phyloP scores from a whole-genome alignment of 2,888 invertebrate genomes.

The Eristalis tenax region DNA sequence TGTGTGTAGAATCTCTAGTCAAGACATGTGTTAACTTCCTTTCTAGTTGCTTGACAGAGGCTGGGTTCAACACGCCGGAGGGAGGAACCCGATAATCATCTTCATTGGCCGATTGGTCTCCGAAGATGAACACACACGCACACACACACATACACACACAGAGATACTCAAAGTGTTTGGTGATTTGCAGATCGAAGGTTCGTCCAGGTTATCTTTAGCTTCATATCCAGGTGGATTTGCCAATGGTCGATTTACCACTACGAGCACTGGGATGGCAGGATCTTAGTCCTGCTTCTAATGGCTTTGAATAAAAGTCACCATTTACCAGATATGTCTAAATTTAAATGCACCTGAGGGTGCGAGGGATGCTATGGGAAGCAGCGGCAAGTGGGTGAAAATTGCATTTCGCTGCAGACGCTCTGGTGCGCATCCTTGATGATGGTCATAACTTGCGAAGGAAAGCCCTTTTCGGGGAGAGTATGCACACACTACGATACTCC shows the following conservation, averaged over 20 bases:
- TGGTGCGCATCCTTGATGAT: slow-evolving; percentile 19
- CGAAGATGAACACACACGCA: slow-evolving; percentile 28
- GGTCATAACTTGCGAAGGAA: slow-evolving; percentile 56
- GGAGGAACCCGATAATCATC: slow-evolving; percentile 31
- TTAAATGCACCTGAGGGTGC: slow-evolving; percentile 52
- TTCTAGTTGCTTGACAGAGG: slow-evolving; percentile 22
- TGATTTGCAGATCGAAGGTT: slow-evolving; percentile 46
- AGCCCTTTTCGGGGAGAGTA: slow-evolving; percentile 39
- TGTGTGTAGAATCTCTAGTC: not conserved
- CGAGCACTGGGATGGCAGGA: not conserved
- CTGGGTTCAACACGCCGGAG: not conserved
- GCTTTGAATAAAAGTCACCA: slow-evolving; percentile 59
- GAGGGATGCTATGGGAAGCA: not conserved
- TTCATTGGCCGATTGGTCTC: slow-evolving; percentile 58
- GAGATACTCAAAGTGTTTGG: slow-evolving; percentile 36
- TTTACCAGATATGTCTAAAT: slow-evolving; percentile 66
- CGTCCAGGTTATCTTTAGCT: slow-evolving; percentile 26
- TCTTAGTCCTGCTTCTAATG: not conserved
- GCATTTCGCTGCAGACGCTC: slow-evolving; percentile 46
- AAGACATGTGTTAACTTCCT: slow-evolving; percentile 31
- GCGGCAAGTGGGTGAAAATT: slow-evolving; percentile 39
- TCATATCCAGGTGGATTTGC: slow-evolving; percentile 40
- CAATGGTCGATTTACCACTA: not conserved
- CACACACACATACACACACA: slow-evolving; percentile 27
- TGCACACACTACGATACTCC: not conserved